Evolutionary conservation across 2,797 vertebrate genomes (phyloP), one percentile per base, ranked within the genome.

Genomic region (Coregonus ussuriensis): DNA sequence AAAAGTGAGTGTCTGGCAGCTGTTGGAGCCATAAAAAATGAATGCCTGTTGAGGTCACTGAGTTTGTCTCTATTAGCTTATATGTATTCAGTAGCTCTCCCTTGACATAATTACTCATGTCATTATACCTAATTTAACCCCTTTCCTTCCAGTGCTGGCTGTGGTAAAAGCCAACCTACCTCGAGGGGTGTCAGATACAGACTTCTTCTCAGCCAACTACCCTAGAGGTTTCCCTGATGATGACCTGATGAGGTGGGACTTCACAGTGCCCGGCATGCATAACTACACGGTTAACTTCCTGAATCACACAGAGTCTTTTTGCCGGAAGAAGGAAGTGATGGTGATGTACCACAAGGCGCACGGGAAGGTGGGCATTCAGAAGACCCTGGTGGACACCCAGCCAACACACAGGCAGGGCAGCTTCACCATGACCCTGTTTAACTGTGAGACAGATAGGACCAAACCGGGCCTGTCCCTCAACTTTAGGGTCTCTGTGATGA

Each of bases 231-330:
- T 98, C 76, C 97, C 96, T 0, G 88, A 94, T 71, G 83, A 93
- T 0, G 88, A 96, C 77, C 91, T 93, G 72, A 95, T 97, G 92
- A 94, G 88, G 0, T 99, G 97, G 98, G 91, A 95, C 81, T 97
- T 99, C 31, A 75, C 82, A 0, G 52, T 99, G 18, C 96, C 96
- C 0, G 80, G 86, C 1, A 94, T 87, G 87, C 92, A 98, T 91
- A 96, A 97, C 90, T 96, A 96, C 72, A 94, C 92, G 0, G 81
- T 99, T 56, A 71, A 63, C 33, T 95, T 98, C 83, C 86, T 76
- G 52, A 81, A 92, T 1, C 90, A 93, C 85, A 95, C 79, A 0
- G 65, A 85, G n/a, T 96, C 98, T 4, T 92, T 93, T 68, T 99
- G 98, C 0, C 92, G 93, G 70, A 92, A 70, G 35, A 92, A 93